Base-by-base conservation (phyloP, 2,113 vertebrate genomes). In the Setophaga coronata region DNA sequence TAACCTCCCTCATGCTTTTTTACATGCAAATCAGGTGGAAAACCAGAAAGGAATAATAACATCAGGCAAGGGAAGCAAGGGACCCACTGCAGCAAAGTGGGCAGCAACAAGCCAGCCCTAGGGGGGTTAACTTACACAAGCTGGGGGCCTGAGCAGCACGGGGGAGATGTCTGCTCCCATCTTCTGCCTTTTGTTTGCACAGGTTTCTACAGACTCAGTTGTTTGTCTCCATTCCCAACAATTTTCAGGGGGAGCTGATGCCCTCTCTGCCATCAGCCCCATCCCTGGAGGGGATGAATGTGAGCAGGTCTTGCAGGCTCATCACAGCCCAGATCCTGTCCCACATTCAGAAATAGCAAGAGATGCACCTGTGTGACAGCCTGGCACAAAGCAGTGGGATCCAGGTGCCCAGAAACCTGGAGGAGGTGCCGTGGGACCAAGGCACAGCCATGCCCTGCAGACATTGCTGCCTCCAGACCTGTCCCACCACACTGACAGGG, bases 331-430 rank as follows among this genome's bases (percentile, higher is more conserved):
- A 66, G 60, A 81, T 2, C 8, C 3, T 6, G 29, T 28, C 50
- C 79, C 26, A 2, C 3, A 0, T 24, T 36, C 1, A 8, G 53
- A 28, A 77, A 38, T 0, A 29, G 43, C 57, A 33, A 50, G n/a
- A 2, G 6, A 20, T 0, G 5, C 26, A 36, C n/a, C 36, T 4
- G 18, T 2, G 9, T 4, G 6, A 36, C 16, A n/a, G 8, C 57
- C 40, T 28, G 0, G 1, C 85, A n/a, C 0, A 2, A 28, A 66
- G 73, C 78, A 15, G 43, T 0, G 4, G 5, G 31, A 23, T 83
- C 42, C 71, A 54, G 0, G 0, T 4, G 7, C 57, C 54, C 5
- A 2, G 14, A 6, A 29, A 26, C 72, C 31, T 1, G 2, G 33
- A 86, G 31, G 2, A 36, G 45, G 14, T 66, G 36, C 83, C 1